Base-by-base conservation (phyloP, 2,113 vertebrate genomes). In the Clinocottus analis region DNA sequence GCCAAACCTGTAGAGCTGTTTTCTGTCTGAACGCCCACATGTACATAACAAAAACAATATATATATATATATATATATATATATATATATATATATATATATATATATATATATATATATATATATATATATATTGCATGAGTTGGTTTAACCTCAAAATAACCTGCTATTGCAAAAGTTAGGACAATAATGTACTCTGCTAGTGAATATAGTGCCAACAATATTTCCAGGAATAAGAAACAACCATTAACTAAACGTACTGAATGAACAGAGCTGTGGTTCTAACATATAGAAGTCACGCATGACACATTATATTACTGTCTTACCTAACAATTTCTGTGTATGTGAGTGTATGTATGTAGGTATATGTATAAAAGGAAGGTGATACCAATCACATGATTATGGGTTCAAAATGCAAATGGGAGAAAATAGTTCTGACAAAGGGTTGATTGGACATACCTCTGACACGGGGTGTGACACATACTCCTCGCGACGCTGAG, bases 361-460 rank as follows among this genome's bases (percentile, higher is more conserved):
- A n/a, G n/a, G n/a, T 17, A 45, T 45, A 17, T 5, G 47, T 23
- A 17, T 23, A 56, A 80, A 21, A 37, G 5, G 4, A 69, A 49
- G 33, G 12, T 13, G n/a, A 65, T 7, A 62, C 12, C 31, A 56
- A 37, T 45, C n/a, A 47, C 21, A 49, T 47, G n/a, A 71, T 74
- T 62, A 55, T 27, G 39, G 53, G 39, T 67, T 73, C 11, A 5
- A 65, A 65, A 66, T 65, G 31, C 53, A 72, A 58, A 83, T 67
- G 66, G 59, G 12, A 39, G 53, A 67, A 77, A 49, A 51, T 29
- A 37, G 25, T 12, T 53, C 55, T n/a, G 33, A 33, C n/a, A 79
- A 82, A 65, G 66, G 61, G 49, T 84, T 43, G 72, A 79, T 85
- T 49, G 77, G 74, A 73, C 61, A 76, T 90, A 97, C 97, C 96